A percentile compares a stretch with the other conserved stretches of the same genome.
These are phyloP conservation scores for Apotomis capreana DNA, from an alignment of 2,888 invertebrate genomes.

Conservation along the genomic window DNA sequence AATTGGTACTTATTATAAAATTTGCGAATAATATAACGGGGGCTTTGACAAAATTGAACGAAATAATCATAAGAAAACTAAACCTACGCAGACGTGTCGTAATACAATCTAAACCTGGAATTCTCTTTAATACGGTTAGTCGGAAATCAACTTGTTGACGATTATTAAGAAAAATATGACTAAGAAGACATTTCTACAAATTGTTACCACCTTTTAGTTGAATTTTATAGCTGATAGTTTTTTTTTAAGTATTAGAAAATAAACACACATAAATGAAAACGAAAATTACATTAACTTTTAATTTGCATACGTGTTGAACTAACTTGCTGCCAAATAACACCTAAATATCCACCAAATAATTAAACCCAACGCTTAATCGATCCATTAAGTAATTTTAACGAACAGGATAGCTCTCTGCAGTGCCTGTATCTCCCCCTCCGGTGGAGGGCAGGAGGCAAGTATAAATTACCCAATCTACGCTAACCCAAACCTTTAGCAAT, in stretches of 20 bases:
- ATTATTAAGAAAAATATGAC: too few species aligned
- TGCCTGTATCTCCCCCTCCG: slow-evolving; percentile 63
- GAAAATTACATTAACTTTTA: too few species aligned
- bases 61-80: slow-evolving; percentile 6
- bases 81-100: not conserved
- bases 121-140: too few species aligned
- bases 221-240: too few species aligned
- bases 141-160: too few species aligned
- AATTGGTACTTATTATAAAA: slow-evolving; percentile 16
- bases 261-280: too few species aligned
- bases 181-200: too few species aligned
- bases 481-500: slow-evolving; percentile 77
- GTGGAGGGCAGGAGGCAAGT: slow-evolving; percentile 72
- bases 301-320: not conserved
- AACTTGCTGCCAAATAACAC: slow-evolving; percentile 52
- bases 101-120: too few species aligned
- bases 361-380: slow-evolving; percentile 72
- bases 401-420: slow-evolving; percentile 69
- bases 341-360: slow-evolving; percentile 63
- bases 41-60: not conserved
- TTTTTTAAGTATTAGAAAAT: too few species aligned
- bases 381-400: slow-evolving; percentile 78
- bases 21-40: not conserved
- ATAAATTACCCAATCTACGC: slow-evolving; percentile 82
- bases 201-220: too few species aligned